Conservation (phyloP, 2,113 vertebrate species). For the Hemiscyllium ocellatum region DNA sequence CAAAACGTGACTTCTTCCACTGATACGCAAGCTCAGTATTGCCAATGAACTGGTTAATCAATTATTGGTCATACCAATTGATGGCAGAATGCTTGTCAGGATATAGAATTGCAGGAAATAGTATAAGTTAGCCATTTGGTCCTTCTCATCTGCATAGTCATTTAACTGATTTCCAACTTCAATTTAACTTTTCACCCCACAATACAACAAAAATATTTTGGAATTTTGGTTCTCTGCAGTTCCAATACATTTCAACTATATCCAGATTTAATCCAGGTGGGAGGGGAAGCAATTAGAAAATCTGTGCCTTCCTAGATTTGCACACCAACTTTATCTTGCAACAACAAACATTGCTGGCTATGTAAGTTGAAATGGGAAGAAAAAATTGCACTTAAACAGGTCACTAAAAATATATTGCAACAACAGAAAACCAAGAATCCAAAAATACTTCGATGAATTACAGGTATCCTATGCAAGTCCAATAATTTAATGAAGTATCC, state of each 20-base stretch:
- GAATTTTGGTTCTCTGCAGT: background rate
- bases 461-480: background rate
- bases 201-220: background rate
- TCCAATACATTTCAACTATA: background rate
- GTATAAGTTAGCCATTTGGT: background rate
- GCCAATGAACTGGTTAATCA: background rate
- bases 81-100: background rate
- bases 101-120: background rate
- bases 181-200: background rate
- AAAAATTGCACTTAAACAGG: background rate
- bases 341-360: background rate
- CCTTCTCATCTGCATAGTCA: background rate
- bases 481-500: background rate
- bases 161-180: background rate
- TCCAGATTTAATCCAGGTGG: background rate
- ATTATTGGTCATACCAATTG: background rate
- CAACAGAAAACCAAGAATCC: background rate
- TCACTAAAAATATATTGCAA: background rate
- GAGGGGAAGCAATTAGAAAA: background rate
- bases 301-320: background rate
- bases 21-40: no score
- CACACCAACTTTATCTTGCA: background rate
- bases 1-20: no score
- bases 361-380: background rate
- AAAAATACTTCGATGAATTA: background rate